Conservation (phyloP, 2,888 invertebrate genomes). For the Epinotia demarniana region DNA sequence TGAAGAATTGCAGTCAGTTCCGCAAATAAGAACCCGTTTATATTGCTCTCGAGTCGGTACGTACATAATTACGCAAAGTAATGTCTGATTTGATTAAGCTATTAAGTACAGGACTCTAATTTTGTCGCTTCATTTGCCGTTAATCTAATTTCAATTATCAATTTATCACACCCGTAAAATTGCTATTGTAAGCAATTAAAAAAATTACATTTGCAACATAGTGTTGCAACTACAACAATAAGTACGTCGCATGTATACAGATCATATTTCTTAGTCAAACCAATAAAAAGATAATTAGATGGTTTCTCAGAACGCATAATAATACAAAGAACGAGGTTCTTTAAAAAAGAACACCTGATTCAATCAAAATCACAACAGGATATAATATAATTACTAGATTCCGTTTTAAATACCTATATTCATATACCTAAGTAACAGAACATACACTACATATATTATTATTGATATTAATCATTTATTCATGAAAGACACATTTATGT, state of each 20-base stretch:
- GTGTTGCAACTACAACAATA: not conserved
- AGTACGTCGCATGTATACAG: constrained; percentile 1
- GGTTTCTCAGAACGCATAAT: not conserved
- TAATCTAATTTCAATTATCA: not conserved
- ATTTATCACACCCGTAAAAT: not conserved
- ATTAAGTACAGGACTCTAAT: not conserved
- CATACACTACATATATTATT: too few species aligned
- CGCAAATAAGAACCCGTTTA: too few species aligned
- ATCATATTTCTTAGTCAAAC: constrained; percentile 13
- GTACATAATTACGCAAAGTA: too few species aligned
- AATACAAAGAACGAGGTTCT: not conserved
- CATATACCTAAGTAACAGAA: not conserved
- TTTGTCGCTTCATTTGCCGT: not conserved
- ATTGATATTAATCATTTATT: too few species aligned
- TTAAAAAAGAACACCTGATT: constrained; percentile 5
- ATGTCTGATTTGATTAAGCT: not conserved
- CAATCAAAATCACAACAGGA: constrained; percentile 15
- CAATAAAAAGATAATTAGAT: constrained; percentile 14
- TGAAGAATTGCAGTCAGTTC: too few species aligned
- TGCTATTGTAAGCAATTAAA: not conserved
- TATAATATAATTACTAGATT: not conserved
- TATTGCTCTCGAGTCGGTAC: too few species aligned
- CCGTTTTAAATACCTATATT: not conserved
- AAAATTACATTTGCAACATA: not conserved
- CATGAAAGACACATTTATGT: too few species aligned